Conservation (phyloP, 2,888 invertebrate species). For the Acanthosepion esculentum region DNA sequence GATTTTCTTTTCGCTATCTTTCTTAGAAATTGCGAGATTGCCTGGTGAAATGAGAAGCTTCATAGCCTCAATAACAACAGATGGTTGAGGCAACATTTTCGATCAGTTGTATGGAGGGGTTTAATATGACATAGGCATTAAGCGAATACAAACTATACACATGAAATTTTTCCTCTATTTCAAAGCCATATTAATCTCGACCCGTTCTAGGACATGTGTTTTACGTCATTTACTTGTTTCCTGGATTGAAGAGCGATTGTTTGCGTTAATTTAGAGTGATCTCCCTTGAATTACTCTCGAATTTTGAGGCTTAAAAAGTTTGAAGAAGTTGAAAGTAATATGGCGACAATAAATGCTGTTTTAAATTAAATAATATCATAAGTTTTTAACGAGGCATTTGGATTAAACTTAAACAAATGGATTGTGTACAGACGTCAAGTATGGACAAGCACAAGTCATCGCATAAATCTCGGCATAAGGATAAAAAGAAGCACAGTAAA, state of each 20-base stretch:
- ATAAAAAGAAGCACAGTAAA: not conserved
- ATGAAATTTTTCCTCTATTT: not conserved
- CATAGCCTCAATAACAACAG: conserved; percentile 13
- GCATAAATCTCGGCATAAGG: not conserved
- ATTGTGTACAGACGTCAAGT: not conserved
- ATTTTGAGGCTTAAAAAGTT: not conserved
- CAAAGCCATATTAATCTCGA: not conserved
- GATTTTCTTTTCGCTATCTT: not conserved
- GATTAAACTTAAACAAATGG: not conserved
- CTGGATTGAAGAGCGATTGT: not conserved
- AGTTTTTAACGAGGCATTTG: not conserved
- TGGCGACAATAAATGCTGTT: not conserved
- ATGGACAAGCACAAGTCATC: not conserved
- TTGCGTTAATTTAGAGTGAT: not conserved
- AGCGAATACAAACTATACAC: not conserved
- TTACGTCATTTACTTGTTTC: not conserved
- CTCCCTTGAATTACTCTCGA: not conserved
- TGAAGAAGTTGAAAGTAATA: not conserved
- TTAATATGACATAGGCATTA: not conserved
- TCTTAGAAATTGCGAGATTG: not conserved
- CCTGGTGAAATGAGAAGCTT: not conserved
- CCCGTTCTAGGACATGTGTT: not conserved
- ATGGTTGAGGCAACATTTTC: not conserved
- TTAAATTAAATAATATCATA: not conserved
- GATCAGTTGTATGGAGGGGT: not conserved